Base-by-base conservation (phyloP, 1,140 invertebrate species). In the Anastatus disparis region DNA sequence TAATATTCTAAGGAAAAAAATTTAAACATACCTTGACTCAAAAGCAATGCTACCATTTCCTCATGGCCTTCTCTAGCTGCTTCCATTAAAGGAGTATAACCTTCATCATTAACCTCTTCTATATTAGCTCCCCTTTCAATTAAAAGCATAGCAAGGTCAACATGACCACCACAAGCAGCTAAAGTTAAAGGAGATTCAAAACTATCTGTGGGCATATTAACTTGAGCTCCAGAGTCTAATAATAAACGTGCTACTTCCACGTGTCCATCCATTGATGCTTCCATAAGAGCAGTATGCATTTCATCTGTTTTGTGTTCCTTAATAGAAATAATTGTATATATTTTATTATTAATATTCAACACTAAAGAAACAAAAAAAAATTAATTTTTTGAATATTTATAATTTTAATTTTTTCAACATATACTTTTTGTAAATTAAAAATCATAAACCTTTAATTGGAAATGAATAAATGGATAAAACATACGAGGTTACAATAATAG, bases 51-150 rank as follows among this genome's bases (percentile, higher is more conserved):
- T 12, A 99, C 97, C 95, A 99, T 98, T 84, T 98, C 96, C 83
- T 99, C 95, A 84, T 99, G 97, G 22, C 98, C 98, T 87, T 99
- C 98, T 15, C 98, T 88, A 0, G 97, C 95, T 63, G 97, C 97
- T 88, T 99, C 98, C 96, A 97, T 98, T 42, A 99, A 86, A n/a
- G 97, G 97, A 8, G 97, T 99, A 84, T 99, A 99, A n/a, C 97
- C 97, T 87, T 99, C 98, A 84, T 99, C 97, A 86, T 99, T 99
- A 27, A 95, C 97, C 87, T 99, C 98, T 86, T 99, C 98, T 75
- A 99, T 97, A 83, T 99, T 98, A 20, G 98, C 98, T 70, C 97
- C 97, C 66, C 97, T 89, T 82, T 99, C 97, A 68, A 99, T 93
- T 35, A 99, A 86, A 62, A 99, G 87, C 88, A 95, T 93, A 1